Evolutionary conservation across 2,113 vertebrate species (phyloP).

Genomic region (Perca fluviatilis): DNA sequence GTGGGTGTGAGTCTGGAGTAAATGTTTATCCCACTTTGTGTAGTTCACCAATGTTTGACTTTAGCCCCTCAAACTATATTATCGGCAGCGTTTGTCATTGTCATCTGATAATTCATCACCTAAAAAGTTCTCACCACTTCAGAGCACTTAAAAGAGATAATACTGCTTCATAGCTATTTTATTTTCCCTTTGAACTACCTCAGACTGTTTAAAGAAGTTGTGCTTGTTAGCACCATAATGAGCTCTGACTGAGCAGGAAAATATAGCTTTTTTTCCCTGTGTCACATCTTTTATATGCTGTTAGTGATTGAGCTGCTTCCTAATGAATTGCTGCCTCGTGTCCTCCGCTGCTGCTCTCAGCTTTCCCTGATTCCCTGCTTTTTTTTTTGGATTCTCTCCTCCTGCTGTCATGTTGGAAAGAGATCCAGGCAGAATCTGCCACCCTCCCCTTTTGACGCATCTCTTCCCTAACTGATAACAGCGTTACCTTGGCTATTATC

Average conservation of each 20-base stretch:
- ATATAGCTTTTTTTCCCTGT: conserved; percentile 16
- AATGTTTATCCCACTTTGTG: neutral
- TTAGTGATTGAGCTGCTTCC: conserved; percentile 64
- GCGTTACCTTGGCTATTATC: conserved; percentile 68
- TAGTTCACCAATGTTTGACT: conserved; percentile 20
- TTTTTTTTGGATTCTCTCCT: conserved; percentile 37
- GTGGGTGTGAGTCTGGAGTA: neutral
- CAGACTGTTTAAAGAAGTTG: conserved; percentile 52
- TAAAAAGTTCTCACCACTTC: conserved; percentile 12
- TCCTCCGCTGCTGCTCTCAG: conserved; percentile 41
- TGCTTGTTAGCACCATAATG: conserved; percentile 64
- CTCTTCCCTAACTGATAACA: conserved; percentile 61
- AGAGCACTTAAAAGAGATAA: neutral
- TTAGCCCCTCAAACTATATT: conserved; percentile 2
- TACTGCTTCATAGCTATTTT: conserved; percentile 21
- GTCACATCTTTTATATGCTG: conserved; percentile 57
- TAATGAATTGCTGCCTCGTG: conserved; percentile 66
- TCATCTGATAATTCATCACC: conserved; percentile 14
- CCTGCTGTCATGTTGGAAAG: conserved; percentile 73
- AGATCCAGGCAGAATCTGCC: conserved; percentile 65
- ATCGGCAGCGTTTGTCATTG: conserved; percentile 5
- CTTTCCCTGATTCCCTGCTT: conserved; percentile 29
- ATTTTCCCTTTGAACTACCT: conserved; percentile 53
- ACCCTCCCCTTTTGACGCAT: conserved; percentile 57
- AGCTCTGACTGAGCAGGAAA: conserved; percentile 54